phyloP scores from a whole-genome alignment of 2,113 vertebrate genomes.

The Struthidea cinerea region DNA sequence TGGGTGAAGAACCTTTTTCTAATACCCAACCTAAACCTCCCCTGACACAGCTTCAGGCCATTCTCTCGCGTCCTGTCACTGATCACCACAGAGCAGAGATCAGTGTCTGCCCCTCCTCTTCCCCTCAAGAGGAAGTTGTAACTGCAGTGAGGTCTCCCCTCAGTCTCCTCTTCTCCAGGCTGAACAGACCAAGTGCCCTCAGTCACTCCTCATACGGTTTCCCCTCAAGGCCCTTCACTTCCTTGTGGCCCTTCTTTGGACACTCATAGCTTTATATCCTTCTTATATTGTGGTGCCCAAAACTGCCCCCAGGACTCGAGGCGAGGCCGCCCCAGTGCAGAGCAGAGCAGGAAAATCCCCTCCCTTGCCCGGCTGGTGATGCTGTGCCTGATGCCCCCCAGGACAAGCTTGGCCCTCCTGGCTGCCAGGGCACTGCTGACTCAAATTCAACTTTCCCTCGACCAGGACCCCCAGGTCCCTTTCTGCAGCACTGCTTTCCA shows the following conservation, averaged over 20 bases:
- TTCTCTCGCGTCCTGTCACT: fast-evolving
- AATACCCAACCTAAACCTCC: neutral
- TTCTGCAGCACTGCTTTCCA: fast-evolving
- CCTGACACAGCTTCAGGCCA: neutral
- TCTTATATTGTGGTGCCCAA: fast-evolving
- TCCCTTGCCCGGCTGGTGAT: fast-evolving
- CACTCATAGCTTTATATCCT: fast-evolving
- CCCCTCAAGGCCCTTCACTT: neutral
- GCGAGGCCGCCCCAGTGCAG: fast-evolving
- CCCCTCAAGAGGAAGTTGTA: fast-evolving
- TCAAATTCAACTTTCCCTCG: fast-evolving
- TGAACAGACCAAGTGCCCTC: neutral
- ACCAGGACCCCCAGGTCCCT: neutral
- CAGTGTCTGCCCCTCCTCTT: fast-evolving
- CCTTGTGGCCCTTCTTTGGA: fast-evolving
- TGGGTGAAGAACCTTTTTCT: neutral
- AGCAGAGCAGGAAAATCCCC: neutral
- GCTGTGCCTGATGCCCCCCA: neutral
- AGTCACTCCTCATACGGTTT: fast-evolving
- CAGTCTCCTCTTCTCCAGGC: neutral
- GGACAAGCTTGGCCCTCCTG: fast-evolving
- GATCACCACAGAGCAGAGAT: neutral
- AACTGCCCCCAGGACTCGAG: fast-evolving
- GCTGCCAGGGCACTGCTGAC: neutral
- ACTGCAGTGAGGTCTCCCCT: fast-evolving